These are phyloP conservation scores for Hyaena hyaena DNA, from an alignment of 2,113 vertebrate genomes.

Conservation along the genomic window DNA sequence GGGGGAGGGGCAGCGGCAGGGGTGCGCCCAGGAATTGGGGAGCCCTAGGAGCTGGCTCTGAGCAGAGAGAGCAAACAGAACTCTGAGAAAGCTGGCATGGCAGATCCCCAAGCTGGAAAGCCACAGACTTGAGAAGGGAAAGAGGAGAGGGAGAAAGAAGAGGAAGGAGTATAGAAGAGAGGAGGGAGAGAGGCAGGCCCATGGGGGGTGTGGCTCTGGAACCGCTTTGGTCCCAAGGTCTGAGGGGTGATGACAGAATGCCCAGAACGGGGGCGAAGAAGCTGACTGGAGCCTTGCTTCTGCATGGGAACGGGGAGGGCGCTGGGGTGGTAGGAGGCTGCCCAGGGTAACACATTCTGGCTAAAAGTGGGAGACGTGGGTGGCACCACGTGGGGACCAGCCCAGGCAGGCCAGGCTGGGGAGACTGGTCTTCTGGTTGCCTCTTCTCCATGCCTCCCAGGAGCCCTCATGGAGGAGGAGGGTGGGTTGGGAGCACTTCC, in stretches of 20 bases:
- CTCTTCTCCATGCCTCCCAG: not conserved
- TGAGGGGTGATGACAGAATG: not conserved
- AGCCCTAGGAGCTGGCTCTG: not conserved
- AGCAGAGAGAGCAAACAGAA: not conserved
- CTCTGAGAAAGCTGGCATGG: not conserved
- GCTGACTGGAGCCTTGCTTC: not conserved
- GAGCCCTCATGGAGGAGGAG: too few species aligned
- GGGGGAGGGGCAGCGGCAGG: not conserved
- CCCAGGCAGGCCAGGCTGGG: not conserved
- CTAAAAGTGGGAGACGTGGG: not conserved
- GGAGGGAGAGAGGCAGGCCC: not conserved
- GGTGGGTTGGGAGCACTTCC: not conserved
- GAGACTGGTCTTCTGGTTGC: not conserved
- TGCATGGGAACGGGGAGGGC: not conserved
- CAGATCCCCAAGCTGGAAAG: not conserved
- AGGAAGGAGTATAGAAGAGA: not conserved
- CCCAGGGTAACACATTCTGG: fast-evolving
- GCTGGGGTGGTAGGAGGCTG: not conserved
- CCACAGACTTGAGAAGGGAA: not conserved
- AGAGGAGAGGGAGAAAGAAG: not conserved
- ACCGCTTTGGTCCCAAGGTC: too few species aligned
- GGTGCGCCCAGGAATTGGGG: not conserved
- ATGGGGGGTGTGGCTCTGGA: not conserved
- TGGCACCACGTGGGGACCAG: not conserved
- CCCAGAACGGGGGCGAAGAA: not conserved